Evolutionary conservation across 2,113 vertebrate genomes (phyloP), one percentile per base, ranked within the genome.

Genomic region (Cryptotis parvus): DNA sequence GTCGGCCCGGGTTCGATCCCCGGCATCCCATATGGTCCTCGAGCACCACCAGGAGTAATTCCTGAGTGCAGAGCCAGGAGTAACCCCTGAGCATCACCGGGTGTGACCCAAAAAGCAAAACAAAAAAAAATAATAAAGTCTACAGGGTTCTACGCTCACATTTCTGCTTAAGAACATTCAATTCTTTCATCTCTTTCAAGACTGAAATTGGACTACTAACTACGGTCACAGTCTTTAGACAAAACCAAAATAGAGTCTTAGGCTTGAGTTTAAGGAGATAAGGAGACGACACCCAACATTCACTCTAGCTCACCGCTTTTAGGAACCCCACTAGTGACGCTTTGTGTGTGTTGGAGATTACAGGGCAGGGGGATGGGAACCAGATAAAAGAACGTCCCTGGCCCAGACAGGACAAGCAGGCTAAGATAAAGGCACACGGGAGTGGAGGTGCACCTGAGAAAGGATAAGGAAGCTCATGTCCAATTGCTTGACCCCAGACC

Each of bases 91-190:
- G n/a, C n/a, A n/a, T n/a, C n/a, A n/a, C n/a, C n/a, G n/a, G n/a
- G n/a, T n/a, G n/a, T n/a, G n/a, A n/a, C n/a, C n/a, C n/a, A n/a
- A n/a, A n/a, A n/a, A n/a, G n/a, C n/a, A n/a, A n/a, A n/a, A n/a
- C n/a, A n/a, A n/a, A n/a, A n/a, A n/a, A n/a, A n/a, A n/a, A n/a
- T n/a, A n/a, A n/a, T n/a, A n/a, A n/a, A n/a, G n/a, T n/a, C n/a
- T n/a, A 33, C 20, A 6, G 69, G 37, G 12, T 70, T 35, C 15
- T 70, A 2, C 14, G 73, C n/a, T 70, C 65, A 80, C n/a, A 84
- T 80, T 70, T 91, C 31, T 87, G 27, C 9, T 66, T 80, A 82
- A 61, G 35, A n/a, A 85, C 84, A 12, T 31, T 79, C 27, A 55
- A 79, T 75, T 86, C 31, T 80, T 87, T 9, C 18, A 55, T 7